Evolutionary conservation across 1,140 invertebrate genomes (phyloP).

Genomic region (Tyrophagus putrescentiae): DNA sequence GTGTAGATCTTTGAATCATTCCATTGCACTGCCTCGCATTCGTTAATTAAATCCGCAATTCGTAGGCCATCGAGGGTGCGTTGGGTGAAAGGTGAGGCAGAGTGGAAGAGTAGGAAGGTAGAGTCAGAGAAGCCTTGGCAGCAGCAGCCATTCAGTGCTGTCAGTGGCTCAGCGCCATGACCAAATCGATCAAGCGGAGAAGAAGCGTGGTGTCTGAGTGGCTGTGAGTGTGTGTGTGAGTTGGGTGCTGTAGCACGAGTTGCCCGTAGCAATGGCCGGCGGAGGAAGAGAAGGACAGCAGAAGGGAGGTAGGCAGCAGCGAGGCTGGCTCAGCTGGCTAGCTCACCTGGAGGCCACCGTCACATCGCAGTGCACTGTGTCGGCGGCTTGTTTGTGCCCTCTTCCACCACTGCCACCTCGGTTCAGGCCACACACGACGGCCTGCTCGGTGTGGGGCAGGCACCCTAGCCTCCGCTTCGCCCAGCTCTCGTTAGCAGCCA

Average conservation of each 20-base stretch:
- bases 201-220: background rate
- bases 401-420: too few relatives aligned
- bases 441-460: too few relatives aligned
- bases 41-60: constrained; percentile 13
- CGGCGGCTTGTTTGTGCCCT: too few relatives aligned
- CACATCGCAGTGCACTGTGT: too few relatives aligned
- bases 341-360: constrained; percentile 10
- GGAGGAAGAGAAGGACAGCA: too few relatives aligned
- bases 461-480: too few relatives aligned
- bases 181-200: background rate
- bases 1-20: background rate
- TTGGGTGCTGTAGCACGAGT: constrained; percentile 14
- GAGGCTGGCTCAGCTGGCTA: constrained; percentile 4
- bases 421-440: too few relatives aligned
- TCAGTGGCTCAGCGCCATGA: too few relatives aligned
- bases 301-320: too few relatives aligned
- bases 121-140: background rate
- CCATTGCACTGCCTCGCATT: constrained; percentile 4
- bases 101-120: background rate
- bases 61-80: constrained; percentile 11
- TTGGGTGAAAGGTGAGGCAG: constrained; percentile 14
- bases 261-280: constrained; percentile 11
- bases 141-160: too few relatives aligned
- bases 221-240: background rate
- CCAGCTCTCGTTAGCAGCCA: too few relatives aligned